These are phyloP conservation scores for Sabatieria punctata DNA, from an alignment of 2,888 invertebrate genomes.

Conservation along the genomic window DNA sequence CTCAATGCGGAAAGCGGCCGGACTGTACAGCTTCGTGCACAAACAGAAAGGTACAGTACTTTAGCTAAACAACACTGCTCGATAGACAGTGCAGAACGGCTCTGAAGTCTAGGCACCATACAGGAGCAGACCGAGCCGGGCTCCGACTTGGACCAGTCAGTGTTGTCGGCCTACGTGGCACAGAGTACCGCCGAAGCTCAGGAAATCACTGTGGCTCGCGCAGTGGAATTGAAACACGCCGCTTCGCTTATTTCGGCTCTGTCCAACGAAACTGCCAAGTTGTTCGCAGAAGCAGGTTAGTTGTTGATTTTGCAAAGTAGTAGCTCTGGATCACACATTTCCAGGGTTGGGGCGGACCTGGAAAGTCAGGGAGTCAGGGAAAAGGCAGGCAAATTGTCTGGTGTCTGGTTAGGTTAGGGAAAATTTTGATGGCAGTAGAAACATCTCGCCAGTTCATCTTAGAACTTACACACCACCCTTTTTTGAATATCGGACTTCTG, in stretches of 20 bases:
- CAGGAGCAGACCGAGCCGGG: conserved; percentile 20
- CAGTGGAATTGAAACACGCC: conserved; percentile 47
- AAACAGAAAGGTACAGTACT: conserved; percentile 18
- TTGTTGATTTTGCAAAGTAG: neutral
- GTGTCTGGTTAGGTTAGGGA: too few relatives aligned
- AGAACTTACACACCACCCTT: too few relatives aligned
- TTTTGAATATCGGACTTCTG: too few relatives aligned
- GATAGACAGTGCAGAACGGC: neutral
- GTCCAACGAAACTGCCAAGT: conserved; percentile 45
- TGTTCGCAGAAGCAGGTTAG: conserved; percentile 42
- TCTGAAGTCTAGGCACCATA: neutral
- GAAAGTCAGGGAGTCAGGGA: too few relatives aligned
- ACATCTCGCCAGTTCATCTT: too few relatives aligned
- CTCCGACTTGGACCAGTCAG: conserved; percentile 43
- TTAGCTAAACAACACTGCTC: conserved; percentile 1
- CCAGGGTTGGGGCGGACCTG: too few relatives aligned
- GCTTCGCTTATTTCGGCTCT: conserved; percentile 44
- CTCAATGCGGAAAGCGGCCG: conserved; percentile 44
- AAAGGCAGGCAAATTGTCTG: too few relatives aligned
- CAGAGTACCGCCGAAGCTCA: conserved; percentile 50
- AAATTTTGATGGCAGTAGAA: too few relatives aligned
- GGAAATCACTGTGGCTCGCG: conserved; percentile 48
- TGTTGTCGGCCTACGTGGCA: conserved; percentile 44
- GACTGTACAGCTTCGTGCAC: conserved; percentile 43
- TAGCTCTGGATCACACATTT: too few relatives aligned